Conservation (phyloP, 2,888 invertebrate genomes). For the Eupithecia exiguata region DNA sequence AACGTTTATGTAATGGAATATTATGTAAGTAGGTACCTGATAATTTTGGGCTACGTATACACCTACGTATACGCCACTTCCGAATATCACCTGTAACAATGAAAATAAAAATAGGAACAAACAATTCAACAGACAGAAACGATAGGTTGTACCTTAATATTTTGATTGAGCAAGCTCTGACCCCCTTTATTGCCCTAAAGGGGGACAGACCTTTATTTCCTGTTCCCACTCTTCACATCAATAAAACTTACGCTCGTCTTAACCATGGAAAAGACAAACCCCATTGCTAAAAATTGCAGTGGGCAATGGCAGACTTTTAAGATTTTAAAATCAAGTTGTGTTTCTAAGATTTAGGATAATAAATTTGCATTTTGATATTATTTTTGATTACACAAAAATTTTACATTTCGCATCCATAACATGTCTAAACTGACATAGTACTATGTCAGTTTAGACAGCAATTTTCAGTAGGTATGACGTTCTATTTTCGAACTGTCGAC, state of each 20-base stretch:
- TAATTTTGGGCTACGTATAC: constrained; percentile 90
- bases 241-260: constrained; percentile 55
- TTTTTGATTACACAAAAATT: constrained; percentile 30
- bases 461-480: constrained; percentile 26
- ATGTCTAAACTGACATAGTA: constrained; percentile 1
- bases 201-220: neutral
- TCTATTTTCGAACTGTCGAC: constrained; percentile 26
- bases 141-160: neutral
- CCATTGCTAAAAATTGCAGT: constrained; percentile 42
- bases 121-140: neutral
- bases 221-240: neutral
- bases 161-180: neutral
- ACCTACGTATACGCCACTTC: constrained; percentile 88
- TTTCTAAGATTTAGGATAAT: neutral
- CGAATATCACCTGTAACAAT: constrained; percentile 86
- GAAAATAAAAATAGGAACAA: neutral
- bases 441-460: constrained; percentile 21
- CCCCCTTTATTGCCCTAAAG: neutral
- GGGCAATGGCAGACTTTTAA: neutral
- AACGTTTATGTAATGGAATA: neutral
- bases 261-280: constrained; percentile 47
- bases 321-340: neutral
- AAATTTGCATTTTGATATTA: constrained; percentile 27
- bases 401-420: constrained; percentile 12
- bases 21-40: constrained; percentile 76